Evolutionary conservation across 1,140 invertebrate genomes (phyloP), one percentile per base, ranked within the genome.

Genomic region (Philopotamus ludificatus): DNA sequence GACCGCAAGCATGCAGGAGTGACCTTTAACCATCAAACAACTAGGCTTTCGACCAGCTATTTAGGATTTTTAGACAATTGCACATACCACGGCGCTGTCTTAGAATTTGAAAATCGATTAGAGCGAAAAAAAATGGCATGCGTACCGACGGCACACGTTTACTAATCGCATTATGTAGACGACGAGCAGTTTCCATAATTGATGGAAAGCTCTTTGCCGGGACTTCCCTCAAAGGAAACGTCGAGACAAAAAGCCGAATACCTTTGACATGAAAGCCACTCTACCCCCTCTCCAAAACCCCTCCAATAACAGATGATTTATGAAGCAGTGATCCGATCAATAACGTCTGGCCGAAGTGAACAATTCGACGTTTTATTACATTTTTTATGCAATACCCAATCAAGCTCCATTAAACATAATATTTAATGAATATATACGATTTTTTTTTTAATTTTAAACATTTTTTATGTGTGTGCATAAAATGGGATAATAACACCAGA

Each of bases 291-390:
- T 26, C 20, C 25, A 20, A 1, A 16, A 1, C 42, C 21, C 16
- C 55, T n/a, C 55, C 57, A 60, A 60, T 60, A 60, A 60, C 57
- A 26, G 57, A 60, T 60, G 57, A 60, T 60, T 60, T 60, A 60
- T 60, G 57, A 20, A 26, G 21, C 57, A 28, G 47, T 60, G 57
- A 60, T 60, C 44, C 44, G 21, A 60, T 60, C 57, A 28, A 60
- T 60, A 47, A 16, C 21, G 50, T 22, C 28, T 22, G 50, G 23
- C 18, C 50, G 28, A 34, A 34, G 28, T 4, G 28, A 34, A 34
- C 12, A 34, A 34, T 34, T 34, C 4, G 28, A n/a, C n/a, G n/a
- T n/a, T n/a, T n/a, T n/a, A n/a, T n/a, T n/a, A n/a, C n/a, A n/a
- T n/a, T n/a, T n/a, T n/a, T n/a, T n/a, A n/a, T n/a, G n/a, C n/a